Evolutionary conservation across 1,140 invertebrate genomes (phyloP).

Genomic region (Meloidogyne floridensis): DNA sequence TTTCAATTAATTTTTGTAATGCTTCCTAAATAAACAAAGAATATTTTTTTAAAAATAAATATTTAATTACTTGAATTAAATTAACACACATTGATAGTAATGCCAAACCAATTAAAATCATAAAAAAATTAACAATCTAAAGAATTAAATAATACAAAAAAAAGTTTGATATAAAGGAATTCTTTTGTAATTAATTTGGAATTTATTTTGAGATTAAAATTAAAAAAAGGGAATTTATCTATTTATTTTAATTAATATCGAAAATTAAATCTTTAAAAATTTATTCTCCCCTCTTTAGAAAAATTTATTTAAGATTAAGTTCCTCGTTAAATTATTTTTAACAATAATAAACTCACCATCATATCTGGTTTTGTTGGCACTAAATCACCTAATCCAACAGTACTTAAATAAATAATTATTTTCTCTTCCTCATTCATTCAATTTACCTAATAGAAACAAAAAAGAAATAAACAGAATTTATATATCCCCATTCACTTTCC

Average conservation of each 20-base stretch:
- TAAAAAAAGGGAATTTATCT: no score
- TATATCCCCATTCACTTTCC: conserved; percentile 61
- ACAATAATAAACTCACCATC: conserved; percentile 46
- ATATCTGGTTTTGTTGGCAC: conserved; percentile 61
- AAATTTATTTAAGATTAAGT: no score
- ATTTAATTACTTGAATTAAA: conserved; percentile 50
- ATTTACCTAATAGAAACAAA: conserved; percentile 63
- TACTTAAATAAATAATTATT: conserved; percentile 46
- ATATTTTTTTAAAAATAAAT: neutral
- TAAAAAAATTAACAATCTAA: conserved; percentile 57
- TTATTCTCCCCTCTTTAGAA: no score
- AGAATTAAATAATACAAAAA: no score
- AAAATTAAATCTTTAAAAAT: no score
- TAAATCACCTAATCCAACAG: conserved; percentile 62
- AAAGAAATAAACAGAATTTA: conserved; percentile 63
- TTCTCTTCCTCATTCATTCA: neutral
- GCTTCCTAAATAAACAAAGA: conserved; percentile 32
- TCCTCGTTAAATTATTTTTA: no score
- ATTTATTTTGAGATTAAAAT: no score
- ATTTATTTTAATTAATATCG: no score
- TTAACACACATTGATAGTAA: conserved; percentile 65
- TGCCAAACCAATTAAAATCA: conserved; percentile 64
- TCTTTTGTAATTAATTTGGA: no score
- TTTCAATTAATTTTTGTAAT: conserved; percentile 54
- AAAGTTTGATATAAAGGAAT: no score